Base-by-base conservation (phyloP, 1,140 invertebrate species). In the Drosophila asahinai region DNA sequence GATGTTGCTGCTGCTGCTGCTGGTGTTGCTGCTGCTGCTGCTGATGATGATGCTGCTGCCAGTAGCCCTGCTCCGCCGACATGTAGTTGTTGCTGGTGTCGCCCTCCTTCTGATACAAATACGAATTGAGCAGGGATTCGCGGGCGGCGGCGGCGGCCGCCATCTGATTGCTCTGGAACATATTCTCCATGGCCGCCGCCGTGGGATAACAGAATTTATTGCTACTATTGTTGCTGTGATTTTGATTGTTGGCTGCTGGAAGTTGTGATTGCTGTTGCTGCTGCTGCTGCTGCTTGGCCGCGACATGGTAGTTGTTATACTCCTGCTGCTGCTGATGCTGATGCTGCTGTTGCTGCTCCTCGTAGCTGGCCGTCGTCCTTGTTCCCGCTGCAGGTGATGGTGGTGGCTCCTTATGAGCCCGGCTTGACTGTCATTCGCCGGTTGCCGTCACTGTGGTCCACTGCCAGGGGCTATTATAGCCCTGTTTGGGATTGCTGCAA, bases 381-480 rank as follows among this genome's bases (percentile, higher is more conserved):
- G 75, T 57, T 72, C 51, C 70, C 58, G 83, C 51, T 64, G 78
- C 75, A 68, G 78, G 61, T 80, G 81, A 70, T 77, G 87, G 66
- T 77, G 87, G 66, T 80, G 92, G 90, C 91, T 92, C 92, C 83
- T 93, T 93, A n/a, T 79, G 92, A 93, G 91, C 92, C 86, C 91
- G 77, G 58, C 83, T 91, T 91, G 86, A 81, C 80, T 94, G 93
- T 94, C 94, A 94, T 94, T 94, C 94, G 42, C 94, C 94, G 19
- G 93, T 94, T 5, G 94, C 94, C 42, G 94, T 94, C 71, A 94
- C 94, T 30, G 94, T 94, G 61, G 94, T 94, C 93, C 94, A 94
- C 82, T 93, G 93, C 94, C 94, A 94, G 38, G 93, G 93, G 81
- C 93, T 94, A 57, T 91, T 93, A 77, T 94, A 94, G 59, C 92